Evolutionary conservation across 1,140 invertebrate species (phyloP), one percentile per base, ranked within the genome.

Genomic region (Brevipalpus yothersi): DNA sequence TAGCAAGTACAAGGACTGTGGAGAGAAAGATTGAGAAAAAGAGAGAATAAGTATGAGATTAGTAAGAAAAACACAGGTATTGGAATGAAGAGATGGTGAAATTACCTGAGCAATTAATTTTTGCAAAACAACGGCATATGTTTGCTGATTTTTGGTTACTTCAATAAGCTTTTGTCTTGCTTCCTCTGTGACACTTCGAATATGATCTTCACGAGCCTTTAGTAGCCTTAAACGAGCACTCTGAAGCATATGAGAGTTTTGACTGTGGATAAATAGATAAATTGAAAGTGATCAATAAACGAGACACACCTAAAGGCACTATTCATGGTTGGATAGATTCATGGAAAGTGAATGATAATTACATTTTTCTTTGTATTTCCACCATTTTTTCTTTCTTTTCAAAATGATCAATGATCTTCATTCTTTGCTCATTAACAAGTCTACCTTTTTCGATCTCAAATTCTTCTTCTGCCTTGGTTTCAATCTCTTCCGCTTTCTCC

Each of bases 401-500:
- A 74, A 91, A 99, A 72, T 88, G 95, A 69, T 98, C 94, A 86
- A 97, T 95, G 66, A 98, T 97, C 75, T 98, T 98, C 54, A 95
- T 80, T 65, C 94, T 79, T 69, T 97, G 92, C 69, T 97, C 90
- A 69, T 97, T 92, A 13, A 98, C 93, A 49, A 98, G 76, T 68
- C 92, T 82, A 63, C 93, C 93, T 69, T 97, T 97, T 74, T 99
- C 94, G 71, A 99, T 96, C 72, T 97, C 97, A 72, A 99, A 99
- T 75, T 99, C 94, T 77, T 99, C 94, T 71, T 99, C 94, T 51
- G 94, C 93, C 77, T 97, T 96, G n/a, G 92, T 91, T 80, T 98
- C 94, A 72, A 98, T 98, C 81, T 99, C 94, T 76, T 98, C 94
- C 49, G 90, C 93, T 76, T 99, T 99, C 79, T 99, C 94, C 80